phyloP scores from a whole-genome alignment of 1,140 invertebrate genomes.

The Uloborus diversus region DNA sequence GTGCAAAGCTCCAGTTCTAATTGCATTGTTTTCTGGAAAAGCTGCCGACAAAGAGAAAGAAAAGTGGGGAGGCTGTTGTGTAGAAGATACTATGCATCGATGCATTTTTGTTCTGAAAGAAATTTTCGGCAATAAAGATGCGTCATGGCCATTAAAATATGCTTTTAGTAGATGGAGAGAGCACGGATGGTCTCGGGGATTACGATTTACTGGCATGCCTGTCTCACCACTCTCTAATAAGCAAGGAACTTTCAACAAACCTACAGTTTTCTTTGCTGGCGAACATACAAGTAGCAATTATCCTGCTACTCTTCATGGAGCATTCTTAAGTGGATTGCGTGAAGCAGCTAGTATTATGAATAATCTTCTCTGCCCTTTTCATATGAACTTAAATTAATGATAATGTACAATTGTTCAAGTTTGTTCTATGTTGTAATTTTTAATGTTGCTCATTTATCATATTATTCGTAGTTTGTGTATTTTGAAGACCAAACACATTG shows the following conservation, averaged over 20 bases:
- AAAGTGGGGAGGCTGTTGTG: constrained; percentile 96
- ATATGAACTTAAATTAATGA: no score
- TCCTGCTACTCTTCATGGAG: constrained; percentile 97
- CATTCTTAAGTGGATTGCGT: constrained; percentile 90
- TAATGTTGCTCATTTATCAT: no score
- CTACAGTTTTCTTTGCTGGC: constrained; percentile 89
- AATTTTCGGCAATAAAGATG: constrained; percentile 89
- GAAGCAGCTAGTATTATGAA: constrained; percentile 95
- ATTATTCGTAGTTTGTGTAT: no score
- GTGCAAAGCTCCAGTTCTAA: constrained; percentile 92
- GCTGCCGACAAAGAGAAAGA: no score
- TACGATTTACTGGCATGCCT: constrained; percentile 95
- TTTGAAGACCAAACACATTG: no score
- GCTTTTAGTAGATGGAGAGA: constrained; percentile 96
- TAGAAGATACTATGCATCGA: constrained; percentile 95
- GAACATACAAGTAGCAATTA: constrained; percentile 99
- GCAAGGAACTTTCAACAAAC: constrained; percentile 63
- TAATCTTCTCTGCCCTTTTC: constrained; percentile 75
- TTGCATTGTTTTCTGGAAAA: constrained; percentile 95
- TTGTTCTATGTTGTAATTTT: no score
- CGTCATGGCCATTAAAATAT: constrained; percentile 93
- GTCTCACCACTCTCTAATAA: no score
- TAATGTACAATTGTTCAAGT: no score
- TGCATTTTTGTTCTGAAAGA: constrained; percentile 91
- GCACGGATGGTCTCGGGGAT: constrained; percentile 93